These are phyloP conservation scores for Brenthis ino DNA, from an alignment of 2,888 invertebrate species.

Conservation along the genomic window DNA sequence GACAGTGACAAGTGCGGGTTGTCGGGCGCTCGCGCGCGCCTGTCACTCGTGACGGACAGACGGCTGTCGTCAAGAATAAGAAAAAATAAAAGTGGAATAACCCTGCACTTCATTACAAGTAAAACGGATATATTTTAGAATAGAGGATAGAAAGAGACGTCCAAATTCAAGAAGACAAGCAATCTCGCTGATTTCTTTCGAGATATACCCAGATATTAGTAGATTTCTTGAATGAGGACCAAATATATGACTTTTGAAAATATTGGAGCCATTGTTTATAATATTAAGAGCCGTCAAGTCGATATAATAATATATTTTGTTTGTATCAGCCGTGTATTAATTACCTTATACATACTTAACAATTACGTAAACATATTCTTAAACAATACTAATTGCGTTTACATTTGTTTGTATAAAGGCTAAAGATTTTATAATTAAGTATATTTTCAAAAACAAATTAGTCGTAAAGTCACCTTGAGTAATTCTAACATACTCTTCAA, in stretches of 20 bases:
- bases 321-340: too few relatives aligned
- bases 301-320: too few relatives aligned
- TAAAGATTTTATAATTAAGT: background rate
- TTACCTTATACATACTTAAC: too few relatives aligned
- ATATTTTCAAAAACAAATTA: slow-evolving; percentile 9
- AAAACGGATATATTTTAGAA: slow-evolving; percentile 42
- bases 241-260: slow-evolving; percentile 69
- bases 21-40: slow-evolving; percentile 54
- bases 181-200: slow-evolving; percentile 53
- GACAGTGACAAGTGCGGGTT: slow-evolving; percentile 63
- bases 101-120: slow-evolving; percentile 50
- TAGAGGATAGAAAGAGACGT: slow-evolving; percentile 47
- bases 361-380: too few relatives aligned
- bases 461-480: slow-evolving; percentile 27
- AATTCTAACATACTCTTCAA: slow-evolving; percentile 30
- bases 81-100: slow-evolving; percentile 59
- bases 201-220: slow-evolving; percentile 57
- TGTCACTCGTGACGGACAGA: slow-evolving; percentile 62
- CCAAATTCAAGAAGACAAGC: slow-evolving; percentile 47
- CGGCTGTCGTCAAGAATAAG: slow-evolving; percentile 55
- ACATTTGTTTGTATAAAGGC: too few relatives aligned
- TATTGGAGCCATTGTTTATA: slow-evolving; percentile 60
- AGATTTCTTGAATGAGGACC: slow-evolving; percentile 58
- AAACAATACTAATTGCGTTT: too few relatives aligned
- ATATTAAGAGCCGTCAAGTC: slow-evolving; percentile 49